Percentiles rank a stretch among this genome's conserved stretches.
These are phyloP conservation scores for Pachypeltis micranthus DNA, from an alignment of 1,140 invertebrate genomes.

Conservation along the genomic window DNA sequence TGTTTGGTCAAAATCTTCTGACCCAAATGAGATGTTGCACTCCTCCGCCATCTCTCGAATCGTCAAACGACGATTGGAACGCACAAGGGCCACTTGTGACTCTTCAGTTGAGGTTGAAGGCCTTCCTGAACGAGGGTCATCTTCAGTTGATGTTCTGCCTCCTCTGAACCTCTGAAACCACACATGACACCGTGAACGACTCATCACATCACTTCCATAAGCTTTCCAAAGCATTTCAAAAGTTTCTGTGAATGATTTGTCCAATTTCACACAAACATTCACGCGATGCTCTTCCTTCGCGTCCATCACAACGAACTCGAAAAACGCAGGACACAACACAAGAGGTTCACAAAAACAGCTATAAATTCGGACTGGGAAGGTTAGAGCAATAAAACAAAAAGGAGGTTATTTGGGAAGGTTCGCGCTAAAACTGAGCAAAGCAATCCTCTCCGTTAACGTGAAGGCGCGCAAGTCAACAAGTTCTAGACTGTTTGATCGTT, in stretches of 20 bases:
- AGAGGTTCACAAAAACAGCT: neutral
- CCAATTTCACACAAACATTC: neutral
- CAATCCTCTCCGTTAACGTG: too few relatives aligned
- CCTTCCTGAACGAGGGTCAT: neutral
- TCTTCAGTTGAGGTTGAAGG: neutral
- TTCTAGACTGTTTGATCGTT: too few relatives aligned
- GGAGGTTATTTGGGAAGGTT: too few relatives aligned
- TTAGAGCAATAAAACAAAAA: neutral
- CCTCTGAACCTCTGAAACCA: neutral
- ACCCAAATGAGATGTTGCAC: neutral
- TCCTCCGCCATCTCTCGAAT: neutral
- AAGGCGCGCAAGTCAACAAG: too few relatives aligned
- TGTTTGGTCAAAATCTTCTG: neutral
- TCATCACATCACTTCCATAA: neutral
- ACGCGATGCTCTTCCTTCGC: neutral
- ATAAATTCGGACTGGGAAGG: neutral
- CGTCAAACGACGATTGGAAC: too few relatives aligned
- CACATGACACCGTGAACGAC: neutral
- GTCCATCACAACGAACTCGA: neutral
- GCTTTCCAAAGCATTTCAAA: neutral
- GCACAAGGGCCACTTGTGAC: too few relatives aligned
- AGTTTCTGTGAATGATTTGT: neutral
- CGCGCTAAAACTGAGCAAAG: too few relatives aligned
- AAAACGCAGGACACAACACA: neutral
- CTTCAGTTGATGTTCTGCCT: neutral